Percentiles rank a stretch among this genome's conserved stretches.
phyloP scores from a whole-genome alignment of 2,888 invertebrate genomes.

The Athalia cordata region DNA sequence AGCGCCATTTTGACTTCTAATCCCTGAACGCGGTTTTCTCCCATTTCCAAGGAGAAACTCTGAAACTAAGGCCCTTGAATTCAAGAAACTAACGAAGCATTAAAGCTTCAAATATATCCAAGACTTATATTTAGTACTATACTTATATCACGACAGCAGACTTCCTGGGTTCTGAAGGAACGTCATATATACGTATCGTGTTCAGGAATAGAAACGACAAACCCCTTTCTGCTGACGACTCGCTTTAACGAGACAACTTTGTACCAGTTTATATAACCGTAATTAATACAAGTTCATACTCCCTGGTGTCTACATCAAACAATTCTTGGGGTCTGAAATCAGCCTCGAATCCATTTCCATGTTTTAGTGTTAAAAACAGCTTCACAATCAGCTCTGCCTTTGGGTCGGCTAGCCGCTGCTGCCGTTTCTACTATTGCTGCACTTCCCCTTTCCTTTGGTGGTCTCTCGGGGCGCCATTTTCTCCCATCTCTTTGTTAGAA shows the following conservation, averaged over 20 bases:
- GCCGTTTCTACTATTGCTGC: background rate
- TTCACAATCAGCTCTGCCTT: background rate
- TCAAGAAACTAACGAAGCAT: conserved; percentile 6
- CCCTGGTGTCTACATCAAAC: conserved; percentile 31
- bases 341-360: background rate
- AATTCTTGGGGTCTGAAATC: conserved; percentile 5
- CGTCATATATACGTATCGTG: background rate
- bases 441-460: background rate
- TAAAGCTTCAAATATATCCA: conserved; percentile 5
- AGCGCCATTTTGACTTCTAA: no score
- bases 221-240: conserved; percentile 34
- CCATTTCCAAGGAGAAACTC: background rate
- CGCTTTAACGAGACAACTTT: conserved; percentile 42
- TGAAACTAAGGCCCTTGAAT: conserved; percentile 10
- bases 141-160: background rate
- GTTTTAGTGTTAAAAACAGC: conserved; percentile 19
- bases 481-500: conserved; percentile 8
- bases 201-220: background rate
- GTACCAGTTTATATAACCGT: conserved; percentile 38
- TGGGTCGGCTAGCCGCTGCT: background rate
- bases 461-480: conserved; percentile 12
- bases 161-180: background rate
- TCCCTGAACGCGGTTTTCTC: no score
- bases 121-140: conserved; percentile 10
- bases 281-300: conserved; percentile 38